phyloP scores from a whole-genome alignment of 2,888 invertebrate species.

The Argyresthia albistria region DNA sequence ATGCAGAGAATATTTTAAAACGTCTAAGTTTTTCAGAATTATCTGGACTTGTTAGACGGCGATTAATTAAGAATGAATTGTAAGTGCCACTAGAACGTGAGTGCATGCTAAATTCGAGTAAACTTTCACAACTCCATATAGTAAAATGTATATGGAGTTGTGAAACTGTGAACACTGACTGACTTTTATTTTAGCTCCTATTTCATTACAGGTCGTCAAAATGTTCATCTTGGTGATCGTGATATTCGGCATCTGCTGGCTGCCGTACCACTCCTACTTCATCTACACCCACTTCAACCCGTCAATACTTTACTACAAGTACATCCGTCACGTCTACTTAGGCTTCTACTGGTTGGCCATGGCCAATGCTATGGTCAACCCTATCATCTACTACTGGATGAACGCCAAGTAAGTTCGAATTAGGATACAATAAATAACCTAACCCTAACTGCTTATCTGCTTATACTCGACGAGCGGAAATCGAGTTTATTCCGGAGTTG shows the following conservation, averaged over 20 bases:
- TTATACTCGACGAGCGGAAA: too few relatives aligned
- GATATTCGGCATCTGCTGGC: conserved; percentile 91
- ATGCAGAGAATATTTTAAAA: too few relatives aligned
- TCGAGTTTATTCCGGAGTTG: neutral
- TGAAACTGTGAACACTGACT: too few relatives aligned
- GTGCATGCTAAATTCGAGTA: too few relatives aligned
- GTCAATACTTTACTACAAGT: conserved; percentile 75
- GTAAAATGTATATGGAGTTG: too few relatives aligned
- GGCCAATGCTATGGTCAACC: conserved; percentile 95
- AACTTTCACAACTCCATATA: too few relatives aligned
- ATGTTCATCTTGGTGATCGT: conserved; percentile 91
- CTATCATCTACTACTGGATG: conserved; percentile 95
- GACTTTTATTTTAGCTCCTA: too few relatives aligned
- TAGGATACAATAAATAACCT: neutral
- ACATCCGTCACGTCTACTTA: conserved; percentile 88
- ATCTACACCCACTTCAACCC: conserved; percentile 85
- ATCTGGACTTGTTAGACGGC: too few relatives aligned
- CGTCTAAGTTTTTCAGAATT: too few relatives aligned
- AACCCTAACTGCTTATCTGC: too few relatives aligned
- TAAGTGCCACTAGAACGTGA: too few relatives aligned
- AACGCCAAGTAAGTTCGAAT: conserved; percentile 79
- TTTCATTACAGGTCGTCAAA: conserved; percentile 81
- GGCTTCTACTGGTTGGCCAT: conserved; percentile 93
- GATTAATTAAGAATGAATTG: too few relatives aligned
- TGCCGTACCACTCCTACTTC: conserved; percentile 91